These are phyloP conservation scores for Cephalopterus ornatus DNA, from an alignment of 2,113 vertebrate species.

Conservation along the genomic window DNA sequence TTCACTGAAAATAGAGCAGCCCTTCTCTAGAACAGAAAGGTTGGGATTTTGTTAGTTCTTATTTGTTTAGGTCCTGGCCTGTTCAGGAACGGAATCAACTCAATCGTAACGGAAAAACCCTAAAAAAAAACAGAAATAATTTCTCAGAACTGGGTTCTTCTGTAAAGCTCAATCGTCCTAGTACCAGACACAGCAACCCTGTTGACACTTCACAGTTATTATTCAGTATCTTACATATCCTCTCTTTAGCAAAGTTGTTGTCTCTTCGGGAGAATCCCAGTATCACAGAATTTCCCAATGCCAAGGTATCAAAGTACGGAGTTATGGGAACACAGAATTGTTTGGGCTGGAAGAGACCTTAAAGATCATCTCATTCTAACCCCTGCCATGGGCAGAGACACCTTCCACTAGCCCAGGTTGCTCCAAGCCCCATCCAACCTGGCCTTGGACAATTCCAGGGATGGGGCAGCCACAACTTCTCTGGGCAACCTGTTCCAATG, in stretches of 20 bases:
- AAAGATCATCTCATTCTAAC: accelerated
- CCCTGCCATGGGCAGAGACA: neutral
- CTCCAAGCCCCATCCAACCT: neutral
- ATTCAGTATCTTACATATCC: neutral
- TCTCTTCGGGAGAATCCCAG: neutral
- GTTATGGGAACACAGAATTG: neutral
- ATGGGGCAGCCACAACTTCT: neutral
- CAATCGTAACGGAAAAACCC: neutral
- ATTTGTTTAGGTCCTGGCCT: neutral
- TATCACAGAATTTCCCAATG: neutral
- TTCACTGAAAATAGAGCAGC: neutral
- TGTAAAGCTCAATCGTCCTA: neutral
- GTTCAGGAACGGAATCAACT: neutral
- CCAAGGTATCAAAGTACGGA: too few species aligned
- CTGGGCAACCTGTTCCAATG: accelerated
- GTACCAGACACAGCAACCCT: neutral
- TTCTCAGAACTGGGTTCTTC: neutral
- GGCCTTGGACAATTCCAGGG: neutral
- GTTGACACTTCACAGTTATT: neutral
- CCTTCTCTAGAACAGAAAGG: neutral
- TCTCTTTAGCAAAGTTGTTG: neutral
- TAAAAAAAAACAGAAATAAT: neutral
- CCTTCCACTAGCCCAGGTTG: neutral
- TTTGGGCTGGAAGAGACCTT: neutral
- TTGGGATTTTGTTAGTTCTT: neutral